Base-by-base conservation (phyloP, 2,888 invertebrate species). In the Lasioglossum figueresi region DNA sequence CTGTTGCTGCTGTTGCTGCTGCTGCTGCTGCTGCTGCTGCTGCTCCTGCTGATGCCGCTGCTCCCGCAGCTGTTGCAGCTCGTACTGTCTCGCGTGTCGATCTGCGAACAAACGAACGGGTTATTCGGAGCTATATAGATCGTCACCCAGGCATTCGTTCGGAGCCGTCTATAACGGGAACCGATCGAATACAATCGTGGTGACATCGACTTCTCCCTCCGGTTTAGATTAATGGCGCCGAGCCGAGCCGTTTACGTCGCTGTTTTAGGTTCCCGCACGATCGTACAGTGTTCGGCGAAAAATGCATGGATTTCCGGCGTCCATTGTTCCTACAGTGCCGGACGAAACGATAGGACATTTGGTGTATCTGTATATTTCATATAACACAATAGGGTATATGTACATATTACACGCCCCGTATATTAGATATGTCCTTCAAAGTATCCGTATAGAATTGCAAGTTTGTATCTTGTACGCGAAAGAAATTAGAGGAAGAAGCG, bases 11-110 rank as follows among this genome's bases (percentile, higher is more conserved):
- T 88, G 88, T 2, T 84, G 83, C 34, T 88, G 91, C n/a, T 83
- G 82, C 66, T 85, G 76, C 16, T 40, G 89, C 45, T 76, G 76
- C 34, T 88, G 88, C 3, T 84, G 83, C 34, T 90, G 88, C 40
- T 84, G 84, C 80, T 86, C 86, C 23, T n/a, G 76, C 43, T 85
- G 86, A 83, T 86, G 86, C 66, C 88, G 91, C n/a, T 83, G 82
- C 76, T 85, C 77, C n/a, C 59, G 89, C 66, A 79, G 63, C 63
- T 63, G 76, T 59, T 88, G 87, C 12, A 86, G 80, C 45, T 90
- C 88, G 77, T 92, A 88, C 56, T 89, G 89, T 56, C 89, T 85
- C 34, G 90, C 52, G 63, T 85, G 89, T 52, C 88, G 92, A 85
- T 93, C 93, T 93, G 87, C 45, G 84, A 89, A 89, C 88, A 89